Conservation (phyloP, 1,140 invertebrate species). For the Drosophila mauritiana region DNA sequence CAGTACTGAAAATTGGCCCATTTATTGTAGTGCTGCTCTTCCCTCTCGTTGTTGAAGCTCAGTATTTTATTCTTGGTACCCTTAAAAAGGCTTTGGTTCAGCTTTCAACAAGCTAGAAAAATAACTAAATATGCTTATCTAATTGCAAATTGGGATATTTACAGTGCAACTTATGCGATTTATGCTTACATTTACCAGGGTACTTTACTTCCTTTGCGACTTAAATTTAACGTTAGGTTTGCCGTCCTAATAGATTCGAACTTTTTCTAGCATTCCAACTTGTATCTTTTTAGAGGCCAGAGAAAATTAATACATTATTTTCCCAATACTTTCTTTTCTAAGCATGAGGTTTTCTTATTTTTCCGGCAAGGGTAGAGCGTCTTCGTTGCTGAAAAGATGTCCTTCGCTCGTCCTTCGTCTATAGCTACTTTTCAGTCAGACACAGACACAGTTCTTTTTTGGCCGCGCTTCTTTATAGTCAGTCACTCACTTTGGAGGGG, state of each 20-base stretch:
- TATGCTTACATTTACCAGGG: too few relatives aligned
- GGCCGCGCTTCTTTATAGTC: conserved; percentile 37
- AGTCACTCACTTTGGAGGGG: conserved; percentile 31
- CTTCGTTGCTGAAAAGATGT: background rate
- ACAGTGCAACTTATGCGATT: background rate
- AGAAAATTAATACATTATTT: background rate
- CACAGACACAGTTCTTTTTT: conserved; percentile 7
- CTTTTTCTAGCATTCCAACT: too few relatives aligned
- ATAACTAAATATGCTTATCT: background rate
- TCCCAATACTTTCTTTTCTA: background rate
- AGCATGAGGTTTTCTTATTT: background rate
- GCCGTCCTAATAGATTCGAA: too few relatives aligned
- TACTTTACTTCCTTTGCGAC: too few relatives aligned
- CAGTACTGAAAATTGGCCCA: conserved; percentile 51
- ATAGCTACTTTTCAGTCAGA: conserved; percentile 28
- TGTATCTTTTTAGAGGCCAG: background rate
- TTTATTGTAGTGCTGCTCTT: conserved; percentile 21
- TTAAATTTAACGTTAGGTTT: too few relatives aligned
- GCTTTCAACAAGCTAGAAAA: background rate
- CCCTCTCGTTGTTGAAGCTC: background rate
- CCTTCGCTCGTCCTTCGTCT: background rate
- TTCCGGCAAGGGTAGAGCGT: background rate
- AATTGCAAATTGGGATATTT: background rate
- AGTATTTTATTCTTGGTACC: conserved; percentile 2
- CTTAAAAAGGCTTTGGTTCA: background rate